Conservation (phyloP, 2,797 vertebrate genomes). For the Malurus leucopterus region DNA sequence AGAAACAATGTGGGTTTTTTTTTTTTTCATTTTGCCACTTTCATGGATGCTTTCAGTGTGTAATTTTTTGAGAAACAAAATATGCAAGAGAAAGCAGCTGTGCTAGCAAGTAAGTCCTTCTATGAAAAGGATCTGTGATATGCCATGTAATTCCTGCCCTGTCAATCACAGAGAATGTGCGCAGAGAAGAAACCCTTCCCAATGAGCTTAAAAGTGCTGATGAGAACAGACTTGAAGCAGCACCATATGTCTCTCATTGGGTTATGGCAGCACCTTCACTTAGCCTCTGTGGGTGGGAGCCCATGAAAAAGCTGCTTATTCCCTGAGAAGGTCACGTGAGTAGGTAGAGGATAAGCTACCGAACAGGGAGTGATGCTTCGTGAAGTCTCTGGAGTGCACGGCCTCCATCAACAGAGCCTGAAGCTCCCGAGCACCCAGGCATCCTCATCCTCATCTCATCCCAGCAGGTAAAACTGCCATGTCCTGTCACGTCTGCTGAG, state of each 20-base stretch:
- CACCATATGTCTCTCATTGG: not conserved
- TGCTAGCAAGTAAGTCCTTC: not conserved
- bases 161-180: not conserved
- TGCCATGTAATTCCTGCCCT: not conserved
- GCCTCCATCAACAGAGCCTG: not conserved
- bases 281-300: not conserved
- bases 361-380: not conserved
- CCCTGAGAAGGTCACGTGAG: not conserved
- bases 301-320: not conserved
- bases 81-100: not conserved
- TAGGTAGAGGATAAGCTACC: not conserved
- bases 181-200: conserved; percentile 2
- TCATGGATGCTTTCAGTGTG: not conserved
- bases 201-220: not conserved
- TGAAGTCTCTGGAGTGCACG: not conserved
- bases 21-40: not conserved
- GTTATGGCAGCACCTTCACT: not conserved
- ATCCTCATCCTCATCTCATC: not conserved
- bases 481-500: not conserved
- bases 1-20: not conserved
- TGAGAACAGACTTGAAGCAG: not conserved
- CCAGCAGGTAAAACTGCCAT: fast-evolving
- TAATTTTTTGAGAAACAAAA: not conserved
- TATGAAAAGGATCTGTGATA: not conserved
- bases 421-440: fast-evolving